Base-by-base conservation (phyloP, 1,140 invertebrate genomes). In the Drosophila pseudoobscura region DNA sequence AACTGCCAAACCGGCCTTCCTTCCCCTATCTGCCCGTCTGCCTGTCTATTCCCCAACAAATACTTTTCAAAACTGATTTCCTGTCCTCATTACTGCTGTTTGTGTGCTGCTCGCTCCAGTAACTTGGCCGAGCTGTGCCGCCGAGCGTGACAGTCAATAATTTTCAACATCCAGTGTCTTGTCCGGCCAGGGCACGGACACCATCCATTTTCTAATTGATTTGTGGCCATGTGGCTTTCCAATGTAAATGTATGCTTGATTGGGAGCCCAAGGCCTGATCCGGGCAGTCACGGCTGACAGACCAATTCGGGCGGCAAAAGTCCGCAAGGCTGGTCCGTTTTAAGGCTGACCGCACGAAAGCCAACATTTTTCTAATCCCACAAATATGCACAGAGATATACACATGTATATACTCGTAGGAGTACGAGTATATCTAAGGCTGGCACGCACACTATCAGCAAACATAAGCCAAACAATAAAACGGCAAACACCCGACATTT, bases 131-230 rank as follows among this genome's bases (percentile, higher is more conserved):
- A 17, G 41, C 53, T 45, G 41, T 20, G 11, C 11, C 15, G 7
- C 58, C 17, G 51, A 58, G 11, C 58, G 46, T 75, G 72, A 65
- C 56, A 69, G 62, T 75, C 46, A 60, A 75, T 75, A 75, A 75
- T 75, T 68, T 68, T 69, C 62, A 73, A 52, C 31, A 17, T 47
- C 15, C 50, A 62, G 45, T 44, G 20, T 49, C 60, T 55, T 62
- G 52, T 49, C 59, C 49, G 35, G 44, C 17, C 35, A 55, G 44
- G 31, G 11, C 43, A 39, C 29, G 52, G 35, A 39, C 35, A 39
- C 35, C 35, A 39, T 31, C 26, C 56, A 69, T 73, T 84, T 79
- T 64, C 65, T 85, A 85, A 85, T 85, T 85, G 80, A 85, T 76
- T 85, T 80, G 66, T 65, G 75, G 74, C 63, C 70, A 73, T 69